Base-by-base conservation (phyloP, 2,113 vertebrate genomes). In the Cyprinus carpio region DNA sequence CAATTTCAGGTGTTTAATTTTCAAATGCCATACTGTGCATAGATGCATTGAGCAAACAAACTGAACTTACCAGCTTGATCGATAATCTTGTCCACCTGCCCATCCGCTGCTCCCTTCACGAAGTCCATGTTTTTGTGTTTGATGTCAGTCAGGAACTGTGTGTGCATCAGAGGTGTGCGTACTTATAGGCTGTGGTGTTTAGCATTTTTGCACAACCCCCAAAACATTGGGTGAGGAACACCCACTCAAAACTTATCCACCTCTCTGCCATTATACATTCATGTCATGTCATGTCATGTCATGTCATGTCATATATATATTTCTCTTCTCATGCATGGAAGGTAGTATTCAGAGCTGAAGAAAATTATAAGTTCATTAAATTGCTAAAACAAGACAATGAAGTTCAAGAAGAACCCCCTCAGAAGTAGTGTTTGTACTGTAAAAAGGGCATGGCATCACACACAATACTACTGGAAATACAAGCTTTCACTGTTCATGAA, bases 51-150 rank as follows among this genome's bases (percentile, higher is more conserved):
- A 20, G 2, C 27, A 67, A 31, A 67, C 51, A 20, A 54, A 54
- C 20, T 7, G 51, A 54, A 54, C 51, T 90, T 46, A 91, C 90
- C 90, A 13, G 90, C 86, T 13, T 89, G 71, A 31, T 90, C 87
- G 7, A 89, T 88, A 6, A 79, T 10, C 16, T 75, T 78, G 10
- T 89, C 86, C 9, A 87, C 87, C 11, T 86, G 7, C 7, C 27
- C 71, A 0, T 77, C 81, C 2, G 78, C 0, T 3, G 25, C 31
- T 37, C 31, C 69, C 54, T 85, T 87, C 0, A 46, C 0, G 4
- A 85, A 2, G 54, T 87, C 12, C 90, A 91, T 91, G 74, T 79
- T 86, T 54, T 65, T 23, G 29, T 34, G 31, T 43, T 8, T 84
- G 60, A 16, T 46, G 51, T 62, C 64, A 62, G 27, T 60, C 56